A percentile compares a stretch with the other conserved stretches of the same genome.
Conservation (phyloP, 2,797 vertebrate species). For the Antrozous pallidus region DNA sequence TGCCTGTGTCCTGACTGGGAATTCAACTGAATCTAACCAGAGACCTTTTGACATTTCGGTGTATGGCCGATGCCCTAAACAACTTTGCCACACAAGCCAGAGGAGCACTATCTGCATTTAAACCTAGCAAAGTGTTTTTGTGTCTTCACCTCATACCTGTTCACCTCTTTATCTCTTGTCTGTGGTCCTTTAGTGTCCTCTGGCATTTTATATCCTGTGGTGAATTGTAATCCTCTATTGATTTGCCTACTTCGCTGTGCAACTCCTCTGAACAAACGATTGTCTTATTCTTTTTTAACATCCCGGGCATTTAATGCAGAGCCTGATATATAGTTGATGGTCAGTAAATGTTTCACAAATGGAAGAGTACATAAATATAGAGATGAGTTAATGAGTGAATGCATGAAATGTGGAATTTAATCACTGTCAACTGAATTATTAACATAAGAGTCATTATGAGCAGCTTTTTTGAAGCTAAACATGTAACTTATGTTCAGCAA, state of each 20-base stretch:
- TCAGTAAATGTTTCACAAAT: slow-evolving; percentile 10
- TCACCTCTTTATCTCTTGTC: not conserved
- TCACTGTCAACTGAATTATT: not conserved
- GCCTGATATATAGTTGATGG: not conserved
- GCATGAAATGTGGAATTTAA: not conserved
- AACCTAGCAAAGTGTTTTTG: not conserved
- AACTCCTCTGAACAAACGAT: not conserved
- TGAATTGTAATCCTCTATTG: not conserved
- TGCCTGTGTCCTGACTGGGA: no score
- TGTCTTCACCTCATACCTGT: not conserved
- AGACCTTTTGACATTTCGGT: no score
- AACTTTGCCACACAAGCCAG: no score
- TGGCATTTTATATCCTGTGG: not conserved
- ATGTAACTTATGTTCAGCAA: not conserved
- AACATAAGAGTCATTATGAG: not conserved
- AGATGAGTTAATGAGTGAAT: not conserved
- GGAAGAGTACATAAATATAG: not conserved
- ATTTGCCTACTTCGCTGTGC: not conserved
- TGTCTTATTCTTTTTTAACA: not conserved
- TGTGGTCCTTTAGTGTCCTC: not conserved
- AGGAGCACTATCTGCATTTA: not conserved
- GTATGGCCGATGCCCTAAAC: no score
- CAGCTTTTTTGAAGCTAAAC: not conserved
- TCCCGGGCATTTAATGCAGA: not conserved
- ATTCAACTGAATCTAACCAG: no score